These are phyloP conservation scores for Apus apus DNA, from an alignment of 2,113 vertebrate species.

Conservation along the genomic window DNA sequence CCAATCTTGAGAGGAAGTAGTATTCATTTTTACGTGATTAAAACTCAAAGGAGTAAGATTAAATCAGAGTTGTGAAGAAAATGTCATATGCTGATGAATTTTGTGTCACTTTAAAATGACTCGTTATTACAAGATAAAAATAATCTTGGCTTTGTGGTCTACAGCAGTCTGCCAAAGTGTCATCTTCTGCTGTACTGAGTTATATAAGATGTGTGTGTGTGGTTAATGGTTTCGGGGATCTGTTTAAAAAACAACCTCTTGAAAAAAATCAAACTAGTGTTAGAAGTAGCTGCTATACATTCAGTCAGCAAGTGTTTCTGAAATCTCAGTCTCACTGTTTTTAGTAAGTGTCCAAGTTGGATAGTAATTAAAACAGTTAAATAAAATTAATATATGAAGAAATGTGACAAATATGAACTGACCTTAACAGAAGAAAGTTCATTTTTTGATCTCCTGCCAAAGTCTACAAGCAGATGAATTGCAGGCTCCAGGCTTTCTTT, in stretches of 20 bases:
- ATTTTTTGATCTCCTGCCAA: not conserved
- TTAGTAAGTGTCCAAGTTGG: not conserved
- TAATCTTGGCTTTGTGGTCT: not conserved
- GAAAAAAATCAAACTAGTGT: not conserved
- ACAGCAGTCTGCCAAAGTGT: not conserved
- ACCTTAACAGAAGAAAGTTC: not conserved
- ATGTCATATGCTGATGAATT: not conserved
- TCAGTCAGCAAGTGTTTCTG: not conserved
- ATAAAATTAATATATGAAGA: not conserved
- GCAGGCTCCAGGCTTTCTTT: not conserved
- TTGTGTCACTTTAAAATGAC: not conserved
- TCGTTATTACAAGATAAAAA: not conserved
- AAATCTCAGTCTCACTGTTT: not conserved
- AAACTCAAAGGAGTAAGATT: not conserved
- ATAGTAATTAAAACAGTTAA: not conserved
- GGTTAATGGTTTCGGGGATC: not conserved
- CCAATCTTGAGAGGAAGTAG: not conserved
- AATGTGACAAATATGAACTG: not conserved
- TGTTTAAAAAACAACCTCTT: not conserved
- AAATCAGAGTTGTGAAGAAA: not conserved
- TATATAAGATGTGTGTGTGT: not conserved
- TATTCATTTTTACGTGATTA: not conserved
- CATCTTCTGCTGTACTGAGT: not conserved
- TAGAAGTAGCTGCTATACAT: not conserved
- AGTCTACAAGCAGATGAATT: not conserved